These are phyloP conservation scores for Drosophila elegans DNA, from an alignment of 1,140 invertebrate genomes.

Conservation along the genomic window DNA sequence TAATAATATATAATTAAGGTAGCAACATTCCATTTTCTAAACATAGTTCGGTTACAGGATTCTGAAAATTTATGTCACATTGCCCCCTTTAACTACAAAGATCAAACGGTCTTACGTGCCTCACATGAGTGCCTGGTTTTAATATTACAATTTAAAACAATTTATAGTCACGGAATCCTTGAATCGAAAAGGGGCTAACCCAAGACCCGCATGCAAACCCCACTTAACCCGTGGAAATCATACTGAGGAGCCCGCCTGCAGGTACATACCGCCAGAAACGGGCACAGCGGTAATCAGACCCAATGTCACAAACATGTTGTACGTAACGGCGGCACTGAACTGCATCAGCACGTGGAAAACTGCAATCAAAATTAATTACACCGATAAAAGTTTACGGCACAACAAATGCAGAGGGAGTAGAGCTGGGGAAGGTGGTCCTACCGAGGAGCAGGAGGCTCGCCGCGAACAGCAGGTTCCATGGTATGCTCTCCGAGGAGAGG, in stretches of 20 bases:
- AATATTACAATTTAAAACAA: conserved; percentile 63
- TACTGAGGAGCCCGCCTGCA: conserved; percentile 13
- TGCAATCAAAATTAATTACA: conserved; percentile 86
- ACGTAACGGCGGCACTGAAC: conserved; percentile 95
- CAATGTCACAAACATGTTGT: conserved; percentile 96
- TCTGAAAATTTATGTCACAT: conserved; percentile 8
- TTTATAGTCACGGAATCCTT: conserved; percentile 57
- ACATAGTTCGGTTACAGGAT: background rate
- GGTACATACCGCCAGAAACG: conserved; percentile 93
- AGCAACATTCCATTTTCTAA: background rate
- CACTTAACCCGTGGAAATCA: background rate
- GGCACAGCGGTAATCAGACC: conserved; percentile 96
- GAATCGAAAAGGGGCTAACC: background rate
- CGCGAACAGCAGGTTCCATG: conserved; percentile 91
- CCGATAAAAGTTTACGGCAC: conserved; percentile 61
- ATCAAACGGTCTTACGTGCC: conserved; percentile 21
- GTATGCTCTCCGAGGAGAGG: conserved; percentile 91
- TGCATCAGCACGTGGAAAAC: conserved; percentile 96
- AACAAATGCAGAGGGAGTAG: conserved; percentile 9
- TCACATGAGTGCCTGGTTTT: conserved; percentile 35
- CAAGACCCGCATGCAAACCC: background rate
- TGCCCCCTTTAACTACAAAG: conserved; percentile 7
- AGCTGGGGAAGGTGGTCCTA: conserved; percentile 75
- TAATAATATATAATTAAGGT: too few relatives aligned
- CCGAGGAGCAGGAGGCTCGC: conserved; percentile 92